Evolutionary conservation across 1,140 invertebrate species (phyloP), one percentile per base, ranked within the genome.

Genomic region (Bombus haemorrhoidalis): DNA sequence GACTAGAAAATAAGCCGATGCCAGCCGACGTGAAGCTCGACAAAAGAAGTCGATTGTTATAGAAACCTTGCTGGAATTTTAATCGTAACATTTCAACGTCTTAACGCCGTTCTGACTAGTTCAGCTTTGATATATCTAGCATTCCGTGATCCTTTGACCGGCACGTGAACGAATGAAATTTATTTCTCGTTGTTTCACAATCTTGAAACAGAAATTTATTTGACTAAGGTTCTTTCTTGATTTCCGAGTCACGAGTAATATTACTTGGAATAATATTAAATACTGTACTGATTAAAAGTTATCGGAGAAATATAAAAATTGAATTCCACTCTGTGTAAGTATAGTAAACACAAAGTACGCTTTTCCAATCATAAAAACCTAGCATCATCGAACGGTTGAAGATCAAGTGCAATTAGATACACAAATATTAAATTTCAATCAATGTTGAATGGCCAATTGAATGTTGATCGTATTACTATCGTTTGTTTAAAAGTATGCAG

Each of bases 1-100:
- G 75, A 84, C 75, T 78, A 32, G 83, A 47, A 84, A 71, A 43
- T 79, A 78, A 79, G 53, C 13, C 62, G 32, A 79, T 47, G 39
- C 25, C 59, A 13, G 47, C 12, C n/a, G 22, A 10, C 32, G 22
- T 34, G 39, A 78, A 68, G 12, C 47, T n/a, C 62, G 53, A 57
- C 37, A 47, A 25, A 41, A 83, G 6, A 77, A 68, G 47, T 39
- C 73, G 34, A 77, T 15, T 37, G 47, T 41, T 71, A 83, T 78
- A 59, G 82, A 69, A 68, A 78, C 12, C 28, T 69, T 59, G 57
- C 59, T 47, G 13, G 64, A 83, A 78, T 68, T 78, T 69, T 77
- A 76, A 83, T 83, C 74, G 28, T 10, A 32, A 25, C 34, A 18
- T 32, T 28, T 15, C 28, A 32, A 57, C 82, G 57, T 78, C 47